Evolutionary conservation across 2,888 invertebrate genomes (phyloP), one percentile per base, ranked within the genome.

Genomic region (Crocallis elinguaria): DNA sequence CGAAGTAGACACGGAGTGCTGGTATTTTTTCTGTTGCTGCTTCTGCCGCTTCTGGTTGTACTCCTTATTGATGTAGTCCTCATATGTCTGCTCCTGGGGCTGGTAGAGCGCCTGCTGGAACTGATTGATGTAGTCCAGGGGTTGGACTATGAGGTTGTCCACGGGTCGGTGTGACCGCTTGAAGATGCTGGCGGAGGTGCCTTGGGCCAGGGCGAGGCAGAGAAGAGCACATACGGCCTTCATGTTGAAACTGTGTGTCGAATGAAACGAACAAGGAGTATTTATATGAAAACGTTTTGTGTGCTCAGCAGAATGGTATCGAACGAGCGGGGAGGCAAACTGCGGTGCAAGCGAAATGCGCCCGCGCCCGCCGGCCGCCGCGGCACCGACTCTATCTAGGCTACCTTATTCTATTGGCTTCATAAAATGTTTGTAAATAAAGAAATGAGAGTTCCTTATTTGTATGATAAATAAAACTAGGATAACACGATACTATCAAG

Each of bases 121-220:
- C 44, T 72, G 69, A 50, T 75, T 72, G 63, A 73, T 71, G 67
- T 73, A 72, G 39, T 80, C 77, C 49, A 74, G 57, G 8, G 75
- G 74, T 27, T 80, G 64, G 45, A 75, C 69, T 49, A 73, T 69
- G 41, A 81, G 60, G 52, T 55, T 64, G 25, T 79, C 75, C 61
- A 55, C 57, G 6, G 71, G 79, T 21, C 67, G 66, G 43, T 66
- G 71, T 13, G 71, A 69, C 30, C 50, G 46, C 45, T 79, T 74
- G 78, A 89, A 84, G 76, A 89, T 83, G 69, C 75, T 82, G 67
- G 78, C 87, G 59, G 77, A 69, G 61, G 75, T 70, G 57, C 76
- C 71, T 66, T 76, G 78, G 60, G 79, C 79, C 58, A 90, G 73
- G 14, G 80, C 77, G 46, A 89, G 74, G 75, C 84, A 87, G 70